Evolutionary conservation across 2,888 invertebrate species (phyloP), one percentile per base, ranked within the genome.

Genomic region (Lepidocyrtinus sp.): DNA sequence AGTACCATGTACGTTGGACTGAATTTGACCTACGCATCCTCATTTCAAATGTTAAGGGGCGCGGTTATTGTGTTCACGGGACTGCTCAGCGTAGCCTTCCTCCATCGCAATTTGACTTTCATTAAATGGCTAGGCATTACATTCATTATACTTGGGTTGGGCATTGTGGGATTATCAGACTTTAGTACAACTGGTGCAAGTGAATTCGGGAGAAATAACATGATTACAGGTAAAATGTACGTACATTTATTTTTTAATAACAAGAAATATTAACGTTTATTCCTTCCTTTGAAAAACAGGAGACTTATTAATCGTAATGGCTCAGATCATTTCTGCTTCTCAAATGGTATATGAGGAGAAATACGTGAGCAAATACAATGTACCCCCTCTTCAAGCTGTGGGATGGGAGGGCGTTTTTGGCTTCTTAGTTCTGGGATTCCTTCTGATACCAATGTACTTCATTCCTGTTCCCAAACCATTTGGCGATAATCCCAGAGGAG

Each of bases 341-440:
- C 97, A 98, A 90, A 96, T 98, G 94, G 78, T 98, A 0, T 93
- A 95, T 83, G 98, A 99, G 89, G 98, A 99, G 88, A 96, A 96
- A 89, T 96, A 93, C 88, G 92, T 98, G 0, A 90, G 92, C 78
- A 93, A 94, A 68, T 91, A 93, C 86, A 95, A 96, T 89, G 95
- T 98, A 65, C 95, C 96, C 0, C 93, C 98, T 3, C 88, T 92
- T 25, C 95, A 96, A 89, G 97, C 96, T 2, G 95, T 97, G 21
- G 98, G 98, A 5, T 96, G 95, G 94, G 97, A 98, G 91, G 97
- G 93, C 63, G 87, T 94, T 19, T 95, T 94, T 89, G 95, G 95
- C 22, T 91, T 94, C 82, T 70, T 89, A 7, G 91, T 92, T 0
- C 90, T 94, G 17, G 90, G 91, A 2, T 70, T 93, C 0, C 88